Evolutionary conservation across 37 sponge, comb jelly and placozoan genomes (phyloP), one percentile per base, ranked within the genome.

Genomic region (Agelas oroides): DNA sequence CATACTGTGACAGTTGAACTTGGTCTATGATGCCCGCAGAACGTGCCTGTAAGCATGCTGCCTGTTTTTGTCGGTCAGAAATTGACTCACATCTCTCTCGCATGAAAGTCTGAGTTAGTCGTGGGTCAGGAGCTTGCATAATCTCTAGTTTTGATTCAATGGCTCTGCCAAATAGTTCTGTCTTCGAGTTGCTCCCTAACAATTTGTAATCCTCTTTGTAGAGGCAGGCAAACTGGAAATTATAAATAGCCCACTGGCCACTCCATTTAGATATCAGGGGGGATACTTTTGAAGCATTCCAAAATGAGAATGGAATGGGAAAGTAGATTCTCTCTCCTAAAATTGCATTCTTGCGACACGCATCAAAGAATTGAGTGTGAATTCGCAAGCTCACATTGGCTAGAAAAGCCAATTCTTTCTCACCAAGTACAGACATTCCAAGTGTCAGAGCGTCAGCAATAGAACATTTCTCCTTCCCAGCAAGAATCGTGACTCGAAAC

Each of bases 221-320:
- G 14, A 90, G 40, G 59, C 90, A 90, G 40, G 84, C 69, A 73
- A 84, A 74, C 21, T 75, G 73, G 53, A 30, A 78, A 33, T 80
- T 71, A 37, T 90, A 84, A 68, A 70, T 54, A 5, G 80, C 80
- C 90, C 90, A 90, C 73, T 79, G 75, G 0, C 90, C 90, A 12
- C 34, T 30, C 19, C 68, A 46, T 8, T 46, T 46, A 8, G 46
- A 46, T 3, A 46, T 46, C 46, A 46, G 33, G 5, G 68, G 68
- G 33, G 27, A 30, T 31, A 19, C 2, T 34, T 31, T 2, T 3
- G 68, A 34, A 19, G 11, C 68, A 30, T 78, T 78, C 55, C 66
- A 79, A 37, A 84, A 56, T 31, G 61, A 72, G 81, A 78, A 90
- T 56, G 76, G 70, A 5, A 84, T 59, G 16, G 90, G 90, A 59